Percentiles rank a stretch among this genome's conserved stretches.
Conservation (phyloP, 2,113 vertebrate genomes). For the Mustela nigripes region DNA sequence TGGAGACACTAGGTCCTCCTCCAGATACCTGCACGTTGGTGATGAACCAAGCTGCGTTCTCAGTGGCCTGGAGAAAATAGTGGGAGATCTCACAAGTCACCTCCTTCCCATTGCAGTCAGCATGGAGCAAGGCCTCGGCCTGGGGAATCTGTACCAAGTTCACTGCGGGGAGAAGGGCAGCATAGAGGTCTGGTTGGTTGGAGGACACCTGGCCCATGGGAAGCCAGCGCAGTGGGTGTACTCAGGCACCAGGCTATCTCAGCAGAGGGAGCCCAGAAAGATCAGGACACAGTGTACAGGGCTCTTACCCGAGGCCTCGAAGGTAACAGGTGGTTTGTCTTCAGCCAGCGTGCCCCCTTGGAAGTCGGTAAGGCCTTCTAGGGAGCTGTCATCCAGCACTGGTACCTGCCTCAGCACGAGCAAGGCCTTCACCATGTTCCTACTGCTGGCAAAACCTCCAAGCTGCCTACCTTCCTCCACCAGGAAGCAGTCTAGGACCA, state of each 20-base stretch:
- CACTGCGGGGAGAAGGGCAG: slow-evolving; percentile 51
- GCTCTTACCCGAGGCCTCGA: slow-evolving; percentile 90
- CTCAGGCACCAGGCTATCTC: background rate
- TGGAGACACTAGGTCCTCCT: slow-evolving; percentile 83
- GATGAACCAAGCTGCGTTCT: slow-evolving; percentile 84
- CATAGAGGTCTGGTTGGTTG: background rate
- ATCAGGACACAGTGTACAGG: background rate
- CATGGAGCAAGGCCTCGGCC: slow-evolving; percentile 87
- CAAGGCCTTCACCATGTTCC: slow-evolving; percentile 84
- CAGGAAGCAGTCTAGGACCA: slow-evolving; percentile 89
- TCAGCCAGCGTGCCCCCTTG: slow-evolving; percentile 76
- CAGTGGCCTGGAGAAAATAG: slow-evolving; percentile 53
- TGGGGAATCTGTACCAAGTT: slow-evolving; percentile 84
- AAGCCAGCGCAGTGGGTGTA: background rate
- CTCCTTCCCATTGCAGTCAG: slow-evolving; percentile 89
- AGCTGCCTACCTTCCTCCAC: slow-evolving; percentile 80
- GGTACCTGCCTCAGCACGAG: slow-evolving; percentile 88
- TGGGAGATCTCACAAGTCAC: slow-evolving; percentile 90
- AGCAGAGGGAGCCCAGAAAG: background rate
- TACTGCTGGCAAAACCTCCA: slow-evolving; percentile 47
- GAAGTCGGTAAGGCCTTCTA: slow-evolving; percentile 88
- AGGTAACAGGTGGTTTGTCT: slow-evolving; percentile 83
- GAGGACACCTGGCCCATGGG: background rate
- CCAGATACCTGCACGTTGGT: slow-evolving; percentile 86
- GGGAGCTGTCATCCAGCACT: slow-evolving; percentile 82